phyloP scores from a whole-genome alignment of 64 coral and sea anemone genomes.

The Platygyra sinensis region DNA sequence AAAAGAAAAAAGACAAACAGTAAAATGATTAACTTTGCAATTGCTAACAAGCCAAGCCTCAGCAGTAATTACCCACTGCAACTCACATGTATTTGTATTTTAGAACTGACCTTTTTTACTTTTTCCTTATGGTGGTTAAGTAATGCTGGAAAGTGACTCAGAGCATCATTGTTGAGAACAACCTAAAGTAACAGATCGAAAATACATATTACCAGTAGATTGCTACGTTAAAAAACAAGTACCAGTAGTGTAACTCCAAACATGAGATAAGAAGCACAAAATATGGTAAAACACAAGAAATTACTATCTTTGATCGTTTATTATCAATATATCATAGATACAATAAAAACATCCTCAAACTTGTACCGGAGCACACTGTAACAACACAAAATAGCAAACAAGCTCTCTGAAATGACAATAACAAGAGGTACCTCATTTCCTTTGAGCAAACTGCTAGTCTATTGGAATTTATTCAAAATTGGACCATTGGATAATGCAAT shows the following conservation, averaged over 20 bases:
- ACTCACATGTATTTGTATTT: not conserved
- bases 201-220: not conserved
- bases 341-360: too few relatives aligned
- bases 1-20: not conserved
- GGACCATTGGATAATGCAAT: too few relatives aligned
- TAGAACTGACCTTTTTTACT: slow-evolving; percentile 84
- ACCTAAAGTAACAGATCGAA: slow-evolving; percentile 56
- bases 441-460: too few relatives aligned
- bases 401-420: too few relatives aligned
- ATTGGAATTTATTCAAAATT: too few relatives aligned
- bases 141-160: slow-evolving; percentile 83
- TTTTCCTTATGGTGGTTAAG: slow-evolving; percentile 96
- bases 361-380: not conserved
- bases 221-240: not conserved
- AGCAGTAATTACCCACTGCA: too few relatives aligned
- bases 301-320: too few relatives aligned
- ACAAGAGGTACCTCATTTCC: too few relatives aligned
- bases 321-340: too few relatives aligned
- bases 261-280: not conserved
- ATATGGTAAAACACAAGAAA: not conserved
- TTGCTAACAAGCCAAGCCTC: too few relatives aligned
- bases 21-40: not conserved
- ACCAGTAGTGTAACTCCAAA: too few relatives aligned
- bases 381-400: not conserved
- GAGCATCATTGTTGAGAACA: slow-evolving; percentile 77